Evolutionary conservation across 2,888 invertebrate species (phyloP), one percentile per base, ranked within the genome.

Genomic region (Labia minor): DNA sequence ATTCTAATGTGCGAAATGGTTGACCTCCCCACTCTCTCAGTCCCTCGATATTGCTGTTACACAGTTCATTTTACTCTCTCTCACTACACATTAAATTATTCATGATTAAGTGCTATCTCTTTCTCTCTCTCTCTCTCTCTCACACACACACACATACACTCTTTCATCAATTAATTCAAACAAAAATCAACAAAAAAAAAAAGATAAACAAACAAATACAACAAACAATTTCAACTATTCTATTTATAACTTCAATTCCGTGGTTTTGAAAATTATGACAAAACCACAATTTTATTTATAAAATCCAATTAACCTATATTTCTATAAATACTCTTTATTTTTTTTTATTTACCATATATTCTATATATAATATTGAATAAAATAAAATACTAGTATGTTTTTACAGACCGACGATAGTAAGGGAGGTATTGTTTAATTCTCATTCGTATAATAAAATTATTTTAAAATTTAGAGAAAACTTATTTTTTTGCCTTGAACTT

Each of bases 31-130:
- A 49, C 14, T n/a, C n/a, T n/a, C n/a, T n/a, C n/a, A n/a, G 49
- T 49, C 49, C 49, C 49, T 49, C 6, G 49, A 49, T 14, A 49
- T 49, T 49, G 49, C 49, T 8, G 49, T 49, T 49, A 14, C 49
- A 8, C 49, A 49, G 49, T 49, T 49, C 49, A 49, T 49, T 49
- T 49, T 49, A 49, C 49, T 49, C 49, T 8, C 49, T 49, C 49
- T 49, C 49, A 49, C 49, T 49, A 49, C 49, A 49, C 49, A 49
- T 49, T 14, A 49, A 49, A 49, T 49, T 49, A 49, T 49, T 49
- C 49, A 49, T 49, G 49, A 49, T 49, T 49, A 49, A 49, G 49
- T 49, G 49, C 49, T 49, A 8, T 49, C 49, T 49, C 49, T 49
- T 14, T 49, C 49, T 14, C 49, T 14, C 49, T 49, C 49, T 49